Conservation (phyloP, 2,888 invertebrate species). For the Himalopsyche tibetana region DNA sequence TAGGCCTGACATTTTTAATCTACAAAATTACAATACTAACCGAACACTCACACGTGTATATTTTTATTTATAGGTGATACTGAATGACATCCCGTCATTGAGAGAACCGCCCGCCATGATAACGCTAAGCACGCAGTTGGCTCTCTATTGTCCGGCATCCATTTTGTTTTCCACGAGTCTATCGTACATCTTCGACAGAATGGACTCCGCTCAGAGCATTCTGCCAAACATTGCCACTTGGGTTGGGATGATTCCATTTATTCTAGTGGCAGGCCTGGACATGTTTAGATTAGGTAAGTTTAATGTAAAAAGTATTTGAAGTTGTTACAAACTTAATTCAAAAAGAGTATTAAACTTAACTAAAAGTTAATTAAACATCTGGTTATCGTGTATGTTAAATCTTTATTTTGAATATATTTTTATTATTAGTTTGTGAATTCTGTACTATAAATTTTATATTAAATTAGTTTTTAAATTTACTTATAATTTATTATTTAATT, state of each 20-base stretch:
- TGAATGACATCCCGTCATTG: constrained; percentile 84
- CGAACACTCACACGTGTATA: neutral
- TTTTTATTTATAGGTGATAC: constrained; percentile 75
- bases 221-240: constrained; percentile 86
- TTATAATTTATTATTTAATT: neutral
- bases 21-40: no score
- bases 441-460: no score
- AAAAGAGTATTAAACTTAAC: no score
- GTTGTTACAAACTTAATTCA: neutral
- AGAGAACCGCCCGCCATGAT: constrained; percentile 83
- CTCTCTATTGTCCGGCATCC: constrained; percentile 85
- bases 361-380: no score
- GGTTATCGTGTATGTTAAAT: no score
- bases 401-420: no score
- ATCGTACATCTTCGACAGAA: constrained; percentile 88
- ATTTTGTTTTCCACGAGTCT: constrained; percentile 86
- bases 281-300: constrained; percentile 83
- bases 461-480: no score
- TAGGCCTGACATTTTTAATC: no score
- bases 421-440: no score
- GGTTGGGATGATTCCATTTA: constrained; percentile 85
- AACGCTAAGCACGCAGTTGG: constrained; percentile 80
- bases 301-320: constrained; percentile 9
- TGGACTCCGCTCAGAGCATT: constrained; percentile 89
- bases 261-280: constrained; percentile 84